These are phyloP conservation scores for Enteromius trimaculatus DNA, from an alignment of 2,797 vertebrate genomes.

Conservation along the genomic window DNA sequence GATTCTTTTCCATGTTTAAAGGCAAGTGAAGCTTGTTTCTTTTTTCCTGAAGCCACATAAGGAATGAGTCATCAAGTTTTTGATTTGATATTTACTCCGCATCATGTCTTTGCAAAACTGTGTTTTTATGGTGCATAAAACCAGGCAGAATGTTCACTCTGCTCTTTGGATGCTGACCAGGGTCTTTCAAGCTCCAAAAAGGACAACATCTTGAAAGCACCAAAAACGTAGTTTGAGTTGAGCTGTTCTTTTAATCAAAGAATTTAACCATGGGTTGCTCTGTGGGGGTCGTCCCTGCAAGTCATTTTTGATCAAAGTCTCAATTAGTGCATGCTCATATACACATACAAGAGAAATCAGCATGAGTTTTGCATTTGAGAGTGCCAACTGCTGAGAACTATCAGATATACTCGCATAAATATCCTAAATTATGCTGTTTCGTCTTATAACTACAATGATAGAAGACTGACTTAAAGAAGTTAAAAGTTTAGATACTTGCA, in stretches of 20 bases:
- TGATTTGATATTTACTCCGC: background rate
- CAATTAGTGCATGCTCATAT: background rate
- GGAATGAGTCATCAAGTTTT: background rate
- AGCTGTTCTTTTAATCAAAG: background rate
- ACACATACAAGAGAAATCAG: slow-evolving; percentile 5
- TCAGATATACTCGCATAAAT: background rate
- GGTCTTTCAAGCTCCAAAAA: background rate
- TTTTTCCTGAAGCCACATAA: background rate
- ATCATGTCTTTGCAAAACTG: background rate
- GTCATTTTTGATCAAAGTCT: background rate
- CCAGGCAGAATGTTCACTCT: background rate
- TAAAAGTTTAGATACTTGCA: background rate
- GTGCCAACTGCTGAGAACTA: background rate
- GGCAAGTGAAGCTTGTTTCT: background rate
- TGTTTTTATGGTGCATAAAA: background rate
- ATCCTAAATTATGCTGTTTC: background rate
- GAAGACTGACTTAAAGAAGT: background rate
- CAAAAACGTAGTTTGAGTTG: background rate
- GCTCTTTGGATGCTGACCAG: background rate
- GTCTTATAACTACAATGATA: background rate
- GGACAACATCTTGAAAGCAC: background rate
- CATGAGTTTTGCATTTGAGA: background rate
- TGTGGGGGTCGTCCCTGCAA: background rate
- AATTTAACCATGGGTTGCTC: background rate
- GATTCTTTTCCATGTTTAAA: background rate